Evolutionary conservation across 2,113 vertebrate species (phyloP).

Genomic region (Tenrec ecaudatus): DNA sequence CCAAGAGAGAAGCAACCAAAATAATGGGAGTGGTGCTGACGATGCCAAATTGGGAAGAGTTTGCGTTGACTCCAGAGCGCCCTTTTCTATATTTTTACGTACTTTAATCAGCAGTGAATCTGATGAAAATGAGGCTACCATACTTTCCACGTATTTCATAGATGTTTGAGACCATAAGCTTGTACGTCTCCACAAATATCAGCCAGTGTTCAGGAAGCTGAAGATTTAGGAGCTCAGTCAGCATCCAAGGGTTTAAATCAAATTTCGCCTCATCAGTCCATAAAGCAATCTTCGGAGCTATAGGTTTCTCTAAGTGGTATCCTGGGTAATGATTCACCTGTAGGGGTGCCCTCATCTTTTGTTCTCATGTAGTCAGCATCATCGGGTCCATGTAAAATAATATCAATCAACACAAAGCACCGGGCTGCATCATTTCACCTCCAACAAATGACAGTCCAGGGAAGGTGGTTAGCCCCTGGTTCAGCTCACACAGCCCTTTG

Average conservation of each 20-base stretch:
- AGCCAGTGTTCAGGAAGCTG: constrained; percentile 15
- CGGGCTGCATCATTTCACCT: background rate
- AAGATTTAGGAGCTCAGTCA: constrained; percentile 75
- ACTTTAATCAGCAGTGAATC: constrained; percentile 60
- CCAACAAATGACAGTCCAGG: background rate
- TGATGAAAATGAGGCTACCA: constrained; percentile 41
- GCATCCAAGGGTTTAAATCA: constrained; percentile 70
- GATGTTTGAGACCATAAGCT: constrained; percentile 52
- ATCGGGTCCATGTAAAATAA: constrained; percentile 57
- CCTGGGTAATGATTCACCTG: constrained; percentile 46
- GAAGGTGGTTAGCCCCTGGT: background rate
- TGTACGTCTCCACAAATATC: constrained; percentile 66
- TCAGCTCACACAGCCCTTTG: background rate
- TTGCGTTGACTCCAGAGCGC: constrained; percentile 15
- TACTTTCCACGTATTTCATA: constrained; percentile 68
- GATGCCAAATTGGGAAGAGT: background rate
- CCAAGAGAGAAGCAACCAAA: background rate
- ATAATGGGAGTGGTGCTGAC: background rate
- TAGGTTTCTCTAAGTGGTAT: constrained; percentile 60
- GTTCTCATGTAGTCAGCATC: constrained; percentile 61
- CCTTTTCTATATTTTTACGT: constrained; percentile 44
- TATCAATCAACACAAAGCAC: constrained; percentile 19
- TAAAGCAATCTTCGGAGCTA: constrained; percentile 7
- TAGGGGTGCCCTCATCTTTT: constrained; percentile 29
- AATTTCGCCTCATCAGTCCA: constrained; percentile 53